Base-by-base conservation (phyloP, 2,797 vertebrate species). In the Pangasius sanitwongsei region DNA sequence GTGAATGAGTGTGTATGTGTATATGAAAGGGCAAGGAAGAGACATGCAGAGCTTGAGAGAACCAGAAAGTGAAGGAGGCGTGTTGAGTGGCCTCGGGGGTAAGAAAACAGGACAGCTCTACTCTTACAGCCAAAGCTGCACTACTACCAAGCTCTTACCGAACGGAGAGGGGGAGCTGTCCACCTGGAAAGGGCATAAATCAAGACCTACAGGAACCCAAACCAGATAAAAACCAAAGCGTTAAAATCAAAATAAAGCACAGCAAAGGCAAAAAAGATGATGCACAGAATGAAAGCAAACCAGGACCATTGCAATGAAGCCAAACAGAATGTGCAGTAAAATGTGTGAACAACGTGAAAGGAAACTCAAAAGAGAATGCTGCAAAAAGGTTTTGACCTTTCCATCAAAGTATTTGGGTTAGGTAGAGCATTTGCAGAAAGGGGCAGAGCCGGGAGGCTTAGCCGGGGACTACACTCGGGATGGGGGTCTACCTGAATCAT, bases 151-250 rank as follows among this genome's bases (percentile, higher is more conserved):
- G 93, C 93, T 96, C 98, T 99, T 99, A 99, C 98, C 98, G 95
- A 99, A 98, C 61, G 96, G 97, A 94, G 97, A 98, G 85, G 97
- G 96, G 93, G 97, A 97, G 94, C 93, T 96, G 93, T 97, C 98
- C 95, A 97, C 97, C 95, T 99, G 98, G 98, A 98, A 98, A 97
- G 97, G 97, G 97, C 96, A 97, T 96, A 97, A 97, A 97, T 97
- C 97, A 97, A 97, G 96, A 98, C 98, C 98, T 99, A 97, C 94
- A 95, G 96, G 96, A 91, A 97, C 96, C 97, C 97, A 97, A 97
- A 97, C 89, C 88, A 92, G 88, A 91, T 88, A 93, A 86, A 70
- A 88, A 91, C 84, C 86, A 87, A 89, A 87, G 86, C 87, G 92
- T 87, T 89, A 90, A 94, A 93, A 15, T 89, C 75, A 84, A 89